A percentile compares a stretch with the other conserved stretches of the same genome.
These are phyloP conservation scores for Vollenhovia emeryi DNA, from an alignment of 1,140 invertebrate genomes.

Conservation along the genomic window DNA sequence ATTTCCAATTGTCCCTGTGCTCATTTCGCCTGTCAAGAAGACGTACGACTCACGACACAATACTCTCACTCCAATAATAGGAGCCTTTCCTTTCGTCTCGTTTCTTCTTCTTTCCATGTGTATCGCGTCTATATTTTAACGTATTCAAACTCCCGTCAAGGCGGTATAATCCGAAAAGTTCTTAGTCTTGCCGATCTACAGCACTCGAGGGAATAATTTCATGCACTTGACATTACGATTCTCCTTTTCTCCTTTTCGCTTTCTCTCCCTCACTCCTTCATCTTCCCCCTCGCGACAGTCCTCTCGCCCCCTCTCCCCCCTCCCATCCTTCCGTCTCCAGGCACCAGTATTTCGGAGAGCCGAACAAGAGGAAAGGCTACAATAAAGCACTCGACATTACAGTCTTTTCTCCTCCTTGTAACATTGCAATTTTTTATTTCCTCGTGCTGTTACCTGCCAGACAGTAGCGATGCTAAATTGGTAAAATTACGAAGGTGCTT, in stretches of 20 bases:
- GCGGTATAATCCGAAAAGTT: slow-evolving; percentile 64
- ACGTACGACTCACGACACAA: slow-evolving; percentile 74
- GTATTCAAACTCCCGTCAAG: slow-evolving; percentile 73
- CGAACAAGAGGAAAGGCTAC: slow-evolving; percentile 32
- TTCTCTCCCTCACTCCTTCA: neutral
- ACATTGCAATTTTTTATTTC: slow-evolving; percentile 25
- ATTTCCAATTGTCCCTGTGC: slow-evolving; percentile 77
- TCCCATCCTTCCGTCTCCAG: neutral
- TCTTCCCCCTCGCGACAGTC: slow-evolving; percentile 24
- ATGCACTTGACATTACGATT: slow-evolving; percentile 69
- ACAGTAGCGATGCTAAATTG: neutral
- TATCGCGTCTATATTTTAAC: slow-evolving; percentile 56
- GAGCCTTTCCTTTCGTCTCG: slow-evolving; percentile 44
- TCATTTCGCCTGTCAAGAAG: slow-evolving; percentile 81
- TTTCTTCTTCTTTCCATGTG: slow-evolving; percentile 39
- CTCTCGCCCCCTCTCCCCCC: slow-evolving; percentile 21
- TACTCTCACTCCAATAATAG: slow-evolving; percentile 70
- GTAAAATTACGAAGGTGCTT: neutral
- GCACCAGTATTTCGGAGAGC: slow-evolving; percentile 36
- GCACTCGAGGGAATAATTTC: slow-evolving; percentile 75
- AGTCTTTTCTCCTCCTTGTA: neutral
- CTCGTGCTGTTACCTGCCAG: neutral
- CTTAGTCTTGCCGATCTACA: slow-evolving; percentile 72
- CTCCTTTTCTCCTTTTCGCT: slow-evolving; percentile 27
- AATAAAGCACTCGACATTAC: slow-evolving; percentile 64